Percentiles rank a stretch among this genome's conserved stretches.
These are phyloP conservation scores for Gonioctena quinquepunctata DNA, from an alignment of 1,140 invertebrate genomes.

Conservation along the genomic window DNA sequence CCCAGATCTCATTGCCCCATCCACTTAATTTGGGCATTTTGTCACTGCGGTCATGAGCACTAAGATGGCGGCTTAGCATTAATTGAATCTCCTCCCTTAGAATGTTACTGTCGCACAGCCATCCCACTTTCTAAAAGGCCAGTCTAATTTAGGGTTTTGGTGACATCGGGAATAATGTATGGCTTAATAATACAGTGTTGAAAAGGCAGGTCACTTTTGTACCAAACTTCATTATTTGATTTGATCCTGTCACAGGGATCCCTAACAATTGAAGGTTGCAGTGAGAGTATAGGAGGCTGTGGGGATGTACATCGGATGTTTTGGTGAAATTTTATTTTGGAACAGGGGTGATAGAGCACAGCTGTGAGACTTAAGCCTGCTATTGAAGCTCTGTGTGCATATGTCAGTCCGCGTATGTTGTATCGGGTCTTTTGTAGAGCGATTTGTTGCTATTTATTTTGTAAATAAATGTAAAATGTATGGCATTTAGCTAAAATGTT, in stretches of 20 bases:
- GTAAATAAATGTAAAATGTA: constrained; percentile 28
- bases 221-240: constrained; percentile 56
- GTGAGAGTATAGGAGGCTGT: background rate
- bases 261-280: constrained; percentile 26
- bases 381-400: constrained; percentile 44
- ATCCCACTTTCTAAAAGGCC: constrained; percentile 30
- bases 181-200: constrained; percentile 55
- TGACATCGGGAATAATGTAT: constrained; percentile 52
- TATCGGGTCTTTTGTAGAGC: constrained; percentile 10
- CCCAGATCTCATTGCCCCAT: constrained; percentile 8
- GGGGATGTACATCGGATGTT: background rate
- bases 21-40: constrained; percentile 24
- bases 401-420: constrained; percentile 31
- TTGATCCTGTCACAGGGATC: constrained; percentile 42
- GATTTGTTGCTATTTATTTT: constrained; percentile 31
- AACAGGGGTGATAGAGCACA: constrained; percentile 40
- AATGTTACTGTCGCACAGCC: constrained; percentile 23
- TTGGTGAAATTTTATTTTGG: constrained; percentile 25
- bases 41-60: constrained; percentile 36
- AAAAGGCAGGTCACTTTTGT: constrained; percentile 56
- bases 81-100: constrained; percentile 41
- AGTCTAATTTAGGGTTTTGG: constrained; percentile 47
- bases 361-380: constrained; percentile 41
- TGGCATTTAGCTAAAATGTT: constrained; percentile 17
- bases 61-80: constrained; percentile 47